These are phyloP conservation scores for Planiliza haematocheilus DNA, from an alignment of 2,113 vertebrate genomes.

Conservation along the genomic window DNA sequence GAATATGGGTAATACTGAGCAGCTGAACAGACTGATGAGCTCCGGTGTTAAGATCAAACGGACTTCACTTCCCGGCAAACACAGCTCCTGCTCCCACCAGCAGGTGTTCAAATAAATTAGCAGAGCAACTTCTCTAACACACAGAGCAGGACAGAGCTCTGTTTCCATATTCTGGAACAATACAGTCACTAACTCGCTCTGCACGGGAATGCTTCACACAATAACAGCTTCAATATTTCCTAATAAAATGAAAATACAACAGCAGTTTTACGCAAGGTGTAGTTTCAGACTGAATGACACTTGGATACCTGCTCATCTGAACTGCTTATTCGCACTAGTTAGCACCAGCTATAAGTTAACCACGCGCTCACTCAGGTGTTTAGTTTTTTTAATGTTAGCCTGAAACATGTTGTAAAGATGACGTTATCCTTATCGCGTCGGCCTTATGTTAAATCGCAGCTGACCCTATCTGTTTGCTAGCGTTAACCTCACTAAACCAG, in stretches of 20 bases:
- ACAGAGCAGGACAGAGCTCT: neutral
- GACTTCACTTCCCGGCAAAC: too few relatives aligned
- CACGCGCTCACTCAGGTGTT: neutral
- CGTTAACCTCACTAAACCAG: neutral
- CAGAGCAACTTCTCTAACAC: neutral
- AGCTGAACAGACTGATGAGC: too few relatives aligned
- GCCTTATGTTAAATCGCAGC: conserved; percentile 60
- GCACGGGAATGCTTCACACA: too few relatives aligned
- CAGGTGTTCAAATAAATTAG: conserved; percentile 36
- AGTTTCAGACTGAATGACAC: too few relatives aligned
- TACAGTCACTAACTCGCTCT: neutral
- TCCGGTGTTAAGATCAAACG: too few relatives aligned
- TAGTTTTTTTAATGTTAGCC: fast-evolving
- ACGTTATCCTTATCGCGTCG: conserved; percentile 34
- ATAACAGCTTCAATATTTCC: neutral
- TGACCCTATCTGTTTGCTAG: conserved; percentile 30
- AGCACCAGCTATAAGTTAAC: neutral
- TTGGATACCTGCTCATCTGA: too few relatives aligned
- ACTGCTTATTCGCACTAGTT: neutral
- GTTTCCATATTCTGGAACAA: neutral
- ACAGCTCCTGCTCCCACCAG: neutral
- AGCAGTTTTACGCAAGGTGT: too few relatives aligned
- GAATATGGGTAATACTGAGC: too few relatives aligned
- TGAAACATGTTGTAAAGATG: neutral
- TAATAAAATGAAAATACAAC: neutral